A percentile compares a stretch with the other conserved stretches of the same genome.
These are phyloP conservation scores for Aethina tumida DNA, from an alignment of 1,140 invertebrate genomes.

Conservation along the genomic window DNA sequence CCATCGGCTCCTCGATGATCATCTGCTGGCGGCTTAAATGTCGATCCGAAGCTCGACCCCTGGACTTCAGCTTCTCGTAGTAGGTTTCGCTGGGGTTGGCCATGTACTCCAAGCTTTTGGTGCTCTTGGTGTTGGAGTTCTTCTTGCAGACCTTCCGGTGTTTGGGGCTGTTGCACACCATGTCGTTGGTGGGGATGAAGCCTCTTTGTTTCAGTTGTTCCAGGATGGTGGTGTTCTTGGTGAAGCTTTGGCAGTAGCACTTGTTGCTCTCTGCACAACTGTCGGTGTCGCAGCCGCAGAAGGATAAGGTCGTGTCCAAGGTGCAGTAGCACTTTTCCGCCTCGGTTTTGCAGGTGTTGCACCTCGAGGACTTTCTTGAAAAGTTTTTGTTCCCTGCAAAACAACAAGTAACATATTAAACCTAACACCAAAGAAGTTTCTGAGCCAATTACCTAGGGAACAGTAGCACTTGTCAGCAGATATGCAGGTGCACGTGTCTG, in stretches of 20 bases:
- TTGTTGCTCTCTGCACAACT: constrained; percentile 80
- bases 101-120: constrained; percentile 48
- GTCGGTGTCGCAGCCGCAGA: constrained; percentile 70
- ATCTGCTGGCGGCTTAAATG: constrained; percentile 8
- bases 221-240: constrained; percentile 34
- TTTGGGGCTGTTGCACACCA: constrained; percentile 34
- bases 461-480: constrained; percentile 71
- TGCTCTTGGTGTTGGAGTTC: constrained; percentile 36
- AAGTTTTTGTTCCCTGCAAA: constrained; percentile 27
- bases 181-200: too few species aligned
- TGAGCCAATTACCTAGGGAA: constrained; percentile 49
- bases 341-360: constrained; percentile 13
- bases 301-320: constrained; percentile 38
- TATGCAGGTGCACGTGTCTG: constrained; percentile 63
- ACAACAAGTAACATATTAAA: too few species aligned
- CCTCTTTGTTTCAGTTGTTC: constrained; percentile 44
- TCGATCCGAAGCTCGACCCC: constrained; percentile 5
- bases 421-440: too few species aligned
- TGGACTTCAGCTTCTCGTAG: constrained; percentile 35
- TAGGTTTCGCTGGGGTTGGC: constrained; percentile 33
- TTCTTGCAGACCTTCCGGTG: constrained; percentile 34
- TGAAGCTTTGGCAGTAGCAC: constrained; percentile 63
- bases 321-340: constrained; percentile 62
- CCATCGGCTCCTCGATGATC: constrained; percentile 7
- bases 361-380: constrained; percentile 11